Conservation (phyloP, 1,140 invertebrate species). For the Yoshiicerus persimilis region DNA sequence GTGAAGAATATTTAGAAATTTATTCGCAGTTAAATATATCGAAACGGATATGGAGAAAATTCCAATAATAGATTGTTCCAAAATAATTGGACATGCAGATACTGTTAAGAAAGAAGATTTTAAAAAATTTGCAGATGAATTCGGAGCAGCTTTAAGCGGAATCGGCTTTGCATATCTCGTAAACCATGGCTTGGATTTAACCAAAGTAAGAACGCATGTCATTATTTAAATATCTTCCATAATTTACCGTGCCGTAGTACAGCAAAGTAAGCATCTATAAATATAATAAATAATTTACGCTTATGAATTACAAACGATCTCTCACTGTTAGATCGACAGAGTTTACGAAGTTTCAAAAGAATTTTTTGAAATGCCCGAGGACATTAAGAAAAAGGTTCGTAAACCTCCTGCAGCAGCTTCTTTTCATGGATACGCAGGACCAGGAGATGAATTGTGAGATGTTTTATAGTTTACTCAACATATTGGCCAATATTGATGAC, state of each 20-base stretch:
- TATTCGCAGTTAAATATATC: too few species aligned
- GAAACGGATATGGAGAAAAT: conserved; percentile 11
- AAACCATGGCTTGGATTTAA: conserved; percentile 23
- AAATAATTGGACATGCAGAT: neutral
- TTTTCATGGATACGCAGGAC: conserved; percentile 8
- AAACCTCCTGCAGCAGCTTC: neutral
- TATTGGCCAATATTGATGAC: neutral
- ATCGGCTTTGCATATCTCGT: conserved; percentile 27
- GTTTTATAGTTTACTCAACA: neutral
- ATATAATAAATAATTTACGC: too few species aligned
- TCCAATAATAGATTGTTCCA: conserved; percentile 16
- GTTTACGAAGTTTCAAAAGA: neutral
- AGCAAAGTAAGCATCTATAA: too few species aligned
- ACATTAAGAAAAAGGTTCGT: neutral
- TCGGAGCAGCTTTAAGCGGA: neutral
- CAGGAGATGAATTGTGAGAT: conserved; percentile 14
- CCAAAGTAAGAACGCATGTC: neutral
- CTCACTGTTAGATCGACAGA: neutral
- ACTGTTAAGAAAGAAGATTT: neutral
- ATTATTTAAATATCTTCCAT: neutral
- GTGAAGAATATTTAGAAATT: too few species aligned
- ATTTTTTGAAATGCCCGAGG: conserved; percentile 1
- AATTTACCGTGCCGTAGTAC: neutral
- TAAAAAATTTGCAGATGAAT: neutral
- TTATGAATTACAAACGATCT: neutral